A percentile compares a stretch with the other conserved stretches of the same genome.
Conservation (phyloP, 1,140 invertebrate genomes). For the Monomorium pharaonis region DNA sequence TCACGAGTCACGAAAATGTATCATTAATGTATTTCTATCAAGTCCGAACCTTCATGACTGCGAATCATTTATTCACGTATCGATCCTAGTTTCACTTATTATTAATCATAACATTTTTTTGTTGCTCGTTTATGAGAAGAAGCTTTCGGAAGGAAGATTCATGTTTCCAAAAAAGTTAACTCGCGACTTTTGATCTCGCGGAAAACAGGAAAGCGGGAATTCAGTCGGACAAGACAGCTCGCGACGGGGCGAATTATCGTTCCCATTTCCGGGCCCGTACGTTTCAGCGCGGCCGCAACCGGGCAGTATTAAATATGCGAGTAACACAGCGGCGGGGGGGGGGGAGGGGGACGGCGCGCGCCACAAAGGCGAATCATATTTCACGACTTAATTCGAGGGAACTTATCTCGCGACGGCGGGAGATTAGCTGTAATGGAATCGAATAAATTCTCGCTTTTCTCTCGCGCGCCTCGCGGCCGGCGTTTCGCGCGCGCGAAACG, state of each 20-base stretch:
- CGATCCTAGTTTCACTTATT: too few relatives aligned
- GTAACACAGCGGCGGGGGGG: background rate
- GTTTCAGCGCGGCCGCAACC: background rate
- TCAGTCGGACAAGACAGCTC: background rate
- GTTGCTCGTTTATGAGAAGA: background rate
- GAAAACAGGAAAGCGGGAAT: background rate
- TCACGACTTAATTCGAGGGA: slow-evolving; percentile 54
- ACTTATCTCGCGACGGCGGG: slow-evolving; percentile 52
- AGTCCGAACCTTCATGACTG: too few relatives aligned
- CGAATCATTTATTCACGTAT: too few relatives aligned
- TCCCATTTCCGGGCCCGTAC: slow-evolving; percentile 32
- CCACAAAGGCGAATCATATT: slow-evolving; percentile 52
- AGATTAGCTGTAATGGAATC: slow-evolving; percentile 56
- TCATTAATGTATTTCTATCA: too few relatives aligned
- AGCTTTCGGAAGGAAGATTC: background rate
- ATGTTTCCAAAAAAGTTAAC: background rate
- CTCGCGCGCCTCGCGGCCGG: slow-evolving; percentile 1
- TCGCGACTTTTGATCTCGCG: background rate
- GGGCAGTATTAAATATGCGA: slow-evolving; percentile 47
- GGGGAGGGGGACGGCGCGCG: background rate
- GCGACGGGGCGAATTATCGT: slow-evolving; percentile 28
- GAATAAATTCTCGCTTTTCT: slow-evolving; percentile 54
- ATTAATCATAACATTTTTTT: too few relatives aligned
- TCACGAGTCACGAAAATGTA: too few relatives aligned
- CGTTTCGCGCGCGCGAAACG: slow-evolving; percentile 21